Evolutionary conservation across 1,140 invertebrate genomes (phyloP).

Genomic region (Drosophila nikananu): DNA sequence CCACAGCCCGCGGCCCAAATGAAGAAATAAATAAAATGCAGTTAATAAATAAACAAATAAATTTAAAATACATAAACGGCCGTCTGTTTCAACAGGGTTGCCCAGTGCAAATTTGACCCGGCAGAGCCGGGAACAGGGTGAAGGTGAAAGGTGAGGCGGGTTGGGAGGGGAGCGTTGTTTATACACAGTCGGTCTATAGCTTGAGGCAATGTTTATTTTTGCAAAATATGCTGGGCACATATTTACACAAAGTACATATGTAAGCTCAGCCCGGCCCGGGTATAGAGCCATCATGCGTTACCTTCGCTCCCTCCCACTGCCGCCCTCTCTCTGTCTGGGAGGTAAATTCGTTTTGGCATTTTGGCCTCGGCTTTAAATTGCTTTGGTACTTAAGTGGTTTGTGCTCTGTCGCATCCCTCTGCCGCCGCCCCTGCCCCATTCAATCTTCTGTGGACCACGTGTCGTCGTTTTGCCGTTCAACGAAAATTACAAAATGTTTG

Average conservation of each 20-base stretch:
- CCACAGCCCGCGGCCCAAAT: constrained; percentile 51
- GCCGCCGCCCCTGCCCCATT: constrained; percentile 9
- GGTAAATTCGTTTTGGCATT: constrained; percentile 67
- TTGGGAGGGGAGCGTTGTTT: constrained; percentile 38
- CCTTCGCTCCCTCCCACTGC: constrained; percentile 7
- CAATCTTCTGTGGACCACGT: constrained; percentile 61
- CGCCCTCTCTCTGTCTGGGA: constrained; percentile 8
- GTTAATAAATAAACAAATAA: constrained; percentile 83
- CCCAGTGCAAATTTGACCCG: constrained; percentile 58
- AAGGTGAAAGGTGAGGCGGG: constrained; percentile 26
- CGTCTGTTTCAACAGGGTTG: constrained; percentile 15
- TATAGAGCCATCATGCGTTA: constrained; percentile 32
- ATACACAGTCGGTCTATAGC: constrained; percentile 54
- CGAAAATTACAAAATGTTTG: constrained; percentile 83
- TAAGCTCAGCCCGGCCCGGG: constrained; percentile 40
- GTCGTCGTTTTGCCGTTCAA: constrained; percentile 79
- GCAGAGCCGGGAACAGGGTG: constrained; percentile 23
- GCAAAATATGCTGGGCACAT: constrained; percentile 79
- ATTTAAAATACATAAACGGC: constrained; percentile 72
- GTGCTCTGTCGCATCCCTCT: constrained; percentile 42
- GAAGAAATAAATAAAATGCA: constrained; percentile 74
- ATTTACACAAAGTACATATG: constrained; percentile 79
- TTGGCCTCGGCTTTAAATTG: constrained; percentile 78
- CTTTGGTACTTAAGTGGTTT: constrained; percentile 83
- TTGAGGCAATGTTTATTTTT: constrained; percentile 76